phyloP scores from a whole-genome alignment of 2,888 invertebrate genomes.

The Tenthredo mesomela region DNA sequence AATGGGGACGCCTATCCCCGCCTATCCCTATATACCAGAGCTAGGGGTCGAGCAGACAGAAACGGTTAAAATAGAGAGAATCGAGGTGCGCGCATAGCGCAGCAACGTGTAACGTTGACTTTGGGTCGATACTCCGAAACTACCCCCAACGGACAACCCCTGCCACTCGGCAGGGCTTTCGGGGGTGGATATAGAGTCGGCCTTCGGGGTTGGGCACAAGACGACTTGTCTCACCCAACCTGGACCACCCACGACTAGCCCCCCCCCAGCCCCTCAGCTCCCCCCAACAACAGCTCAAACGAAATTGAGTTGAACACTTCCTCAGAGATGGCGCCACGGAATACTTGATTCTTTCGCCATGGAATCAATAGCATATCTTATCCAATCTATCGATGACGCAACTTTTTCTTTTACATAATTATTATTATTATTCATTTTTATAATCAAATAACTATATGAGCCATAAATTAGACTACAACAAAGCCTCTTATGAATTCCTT shows the following conservation, averaged over 20 bases:
- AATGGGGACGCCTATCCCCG: neutral
- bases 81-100: neutral
- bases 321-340: constrained; percentile 75
- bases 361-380: constrained; percentile 21
- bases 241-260: constrained; percentile 59
- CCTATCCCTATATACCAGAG: neutral
- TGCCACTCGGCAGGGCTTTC: neutral
- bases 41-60: neutral
- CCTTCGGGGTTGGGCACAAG: constrained; percentile 65
- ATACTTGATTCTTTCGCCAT: neutral
- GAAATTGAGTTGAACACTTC: constrained; percentile 65
- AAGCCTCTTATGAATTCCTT: neutral
- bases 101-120: constrained; percentile 48
- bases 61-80: neutral
- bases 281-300: constrained; percentile 52
- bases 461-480: neutral
- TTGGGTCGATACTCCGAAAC: constrained; percentile 50
- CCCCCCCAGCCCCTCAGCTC: too few species aligned
- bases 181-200: constrained; percentile 51
- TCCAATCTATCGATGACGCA: neutral
- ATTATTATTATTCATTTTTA: constrained; percentile 3
- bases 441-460: neutral
- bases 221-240: constrained; percentile 64
- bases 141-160: constrained; percentile 52
- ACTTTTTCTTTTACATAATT: neutral